Evolutionary conservation across 1,140 invertebrate species (phyloP), one percentile per base, ranked within the genome.

Genomic region (Ladona fulva): DNA sequence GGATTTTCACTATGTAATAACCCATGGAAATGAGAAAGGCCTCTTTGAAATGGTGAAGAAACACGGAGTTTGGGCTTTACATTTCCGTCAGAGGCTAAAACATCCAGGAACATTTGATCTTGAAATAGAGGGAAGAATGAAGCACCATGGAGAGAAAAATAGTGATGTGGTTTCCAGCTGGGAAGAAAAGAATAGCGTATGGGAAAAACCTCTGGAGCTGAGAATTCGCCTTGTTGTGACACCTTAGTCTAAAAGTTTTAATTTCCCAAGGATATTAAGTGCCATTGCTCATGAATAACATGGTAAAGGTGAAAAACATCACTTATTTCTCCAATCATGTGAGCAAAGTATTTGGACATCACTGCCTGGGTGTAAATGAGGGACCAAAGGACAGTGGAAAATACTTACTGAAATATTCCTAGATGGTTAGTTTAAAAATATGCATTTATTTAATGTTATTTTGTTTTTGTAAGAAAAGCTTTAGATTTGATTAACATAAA

Each of bases 21-120:
- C 86, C 0, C 86, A 86, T 75, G 91, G 92, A 66, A 92, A 92
- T 82, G 88, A 92, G 77, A 83, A 86, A 0, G 86, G 87, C n/a
- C 84, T 89, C 25, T 92, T 93, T 81, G 88, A 91, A 79, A 86
- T 93, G 80, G 83, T 87, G n/a, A 86, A 89, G 77, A 89, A 88
- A 75, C 87, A 89, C 78, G 90, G 89, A 19, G 85, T 92, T 1
- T 90, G 89, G 86, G 86, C 88, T 1, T 81, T 92, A 5, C 90
- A 91, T 81, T 92, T 92, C 84, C 85, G 84, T 37, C 85, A 85
- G 77, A 86, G 89, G 75, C 81, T 91, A 1, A 88, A 89, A 80
- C 81, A 85, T 76, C 86, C 89, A 0, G 86, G 84, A 1, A 84
- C 85, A 5, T 92, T 89, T 83, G 83, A 87, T 59, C 79, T 92